These are phyloP conservation scores for Macrocentrus cingulum DNA, from an alignment of 1,140 invertebrate species.

Conservation along the genomic window DNA sequence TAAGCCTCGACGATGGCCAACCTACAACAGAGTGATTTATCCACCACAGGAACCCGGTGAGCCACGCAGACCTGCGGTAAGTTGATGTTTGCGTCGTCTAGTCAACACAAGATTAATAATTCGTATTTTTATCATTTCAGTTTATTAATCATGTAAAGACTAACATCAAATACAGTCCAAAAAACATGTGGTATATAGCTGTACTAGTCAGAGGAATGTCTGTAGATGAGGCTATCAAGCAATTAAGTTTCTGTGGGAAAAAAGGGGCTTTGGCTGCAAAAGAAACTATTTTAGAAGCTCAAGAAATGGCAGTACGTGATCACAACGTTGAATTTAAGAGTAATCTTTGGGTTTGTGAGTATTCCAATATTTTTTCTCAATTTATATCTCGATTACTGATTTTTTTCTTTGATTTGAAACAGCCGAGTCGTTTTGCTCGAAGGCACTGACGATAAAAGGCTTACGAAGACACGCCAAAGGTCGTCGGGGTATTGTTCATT, in stretches of 20 bases:
- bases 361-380: constrained; percentile 1
- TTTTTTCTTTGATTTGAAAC: constrained; percentile 47
- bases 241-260: constrained; percentile 78
- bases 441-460: constrained; percentile 77
- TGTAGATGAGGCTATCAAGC: constrained; percentile 91
- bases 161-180: constrained; percentile 87
- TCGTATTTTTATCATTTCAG: constrained; percentile 62
- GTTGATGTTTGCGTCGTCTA: constrained; percentile 36
- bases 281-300: constrained; percentile 85
- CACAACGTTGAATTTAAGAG: constrained; percentile 95
- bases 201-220: constrained; percentile 84
- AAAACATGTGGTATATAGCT: constrained; percentile 92
- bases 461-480: constrained; percentile 77
- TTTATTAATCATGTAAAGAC: constrained; percentile 80
- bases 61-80: constrained; percentile 80
- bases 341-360: constrained; percentile 95
- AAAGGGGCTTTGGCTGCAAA: constrained; percentile 82
- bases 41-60: constrained; percentile 76
- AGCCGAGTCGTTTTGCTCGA: constrained; percentile 87
- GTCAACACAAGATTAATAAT: not conserved
- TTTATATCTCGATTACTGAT: constrained; percentile 22
- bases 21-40: constrained; percentile 75
- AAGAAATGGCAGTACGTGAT: constrained; percentile 79
- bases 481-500: constrained; percentile 72
- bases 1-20: constrained; percentile 68